Base-by-base conservation (phyloP, 2,888 invertebrate genomes). In the Oscheius sp. region DNA sequence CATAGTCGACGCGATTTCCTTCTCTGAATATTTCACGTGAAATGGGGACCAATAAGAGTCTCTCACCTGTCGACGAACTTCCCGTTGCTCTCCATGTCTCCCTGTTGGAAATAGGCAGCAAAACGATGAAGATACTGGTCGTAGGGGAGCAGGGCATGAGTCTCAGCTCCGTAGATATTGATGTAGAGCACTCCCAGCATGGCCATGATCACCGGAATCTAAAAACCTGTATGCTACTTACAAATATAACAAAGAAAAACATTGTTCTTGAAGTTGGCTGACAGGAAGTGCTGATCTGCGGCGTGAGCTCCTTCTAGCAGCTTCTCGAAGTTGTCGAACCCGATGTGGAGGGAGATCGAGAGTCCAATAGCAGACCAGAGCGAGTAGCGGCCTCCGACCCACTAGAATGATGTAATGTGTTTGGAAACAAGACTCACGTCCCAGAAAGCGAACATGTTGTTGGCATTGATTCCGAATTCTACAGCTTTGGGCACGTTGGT, bases 381-480 rank as follows among this genome's bases (percentile, higher is more conserved):
- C 0, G 98, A 99, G 89, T 93, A 95, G 89, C 99, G 93, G 84
- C 99, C 99, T 50, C 99, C 99, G 59, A 99, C 99, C 97, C 98
- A 99, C 91, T 91, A 84, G 84, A 87, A 73, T 51, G 21, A 10
- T 21, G 3, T 1, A 35, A 42, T 5, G 7, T 42, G 42, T 21
- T 21, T 21, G 21, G 21, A 21, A 42, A 42, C 42, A 42, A 42
- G 37, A n/a, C 91, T 90, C 87, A 91, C 91, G 91, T 99, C 99
- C 98, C 99, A 99, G 91, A 99, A 99, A 33, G 94, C 97, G 91
- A 99, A 99, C 96, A 99, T 98, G 90, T 99, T 99, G 84, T 93
- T 93, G 81, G 94, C 93, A 90, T 96, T 94, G 87, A 99, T 99
- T 21, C 99, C 99, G 91, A 99, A 99, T 50, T 94, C 96, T 33